A percentile compares a stretch with the other conserved stretches of the same genome.
Evolutionary conservation across 2,888 invertebrate genomes (phyloP).

Genomic region (Pseudeuparius sepicola): DNA sequence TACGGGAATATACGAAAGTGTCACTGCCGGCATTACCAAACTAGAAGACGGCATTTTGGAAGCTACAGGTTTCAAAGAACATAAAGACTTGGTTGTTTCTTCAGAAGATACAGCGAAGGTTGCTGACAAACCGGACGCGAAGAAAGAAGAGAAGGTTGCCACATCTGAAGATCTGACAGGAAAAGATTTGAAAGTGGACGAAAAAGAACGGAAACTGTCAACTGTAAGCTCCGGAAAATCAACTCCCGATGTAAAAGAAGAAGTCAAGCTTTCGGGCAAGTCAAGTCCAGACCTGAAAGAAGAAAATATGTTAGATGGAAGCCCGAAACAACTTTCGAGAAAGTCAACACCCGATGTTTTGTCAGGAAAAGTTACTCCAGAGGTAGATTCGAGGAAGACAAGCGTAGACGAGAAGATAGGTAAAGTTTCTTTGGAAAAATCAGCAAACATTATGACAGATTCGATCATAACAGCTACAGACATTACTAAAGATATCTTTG

Average conservation of each 20-base stretch:
- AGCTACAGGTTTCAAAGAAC: too few species aligned
- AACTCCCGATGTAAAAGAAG: conserved; percentile 16
- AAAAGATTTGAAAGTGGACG: too few species aligned
- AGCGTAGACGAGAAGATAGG: conserved; percentile 7
- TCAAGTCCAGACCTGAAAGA: conserved; percentile 11
- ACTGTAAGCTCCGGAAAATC: too few species aligned
- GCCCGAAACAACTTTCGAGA: too few species aligned
- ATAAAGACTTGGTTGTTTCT: too few species aligned
- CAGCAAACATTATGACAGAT: too few species aligned
- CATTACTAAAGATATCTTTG: neutral
- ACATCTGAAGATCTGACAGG: too few species aligned
- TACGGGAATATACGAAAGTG: too few species aligned
- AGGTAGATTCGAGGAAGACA: conserved; percentile 15
- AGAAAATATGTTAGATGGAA: conserved; percentile 3
- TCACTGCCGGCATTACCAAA: too few species aligned
- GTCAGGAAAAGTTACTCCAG: conserved; percentile 20
- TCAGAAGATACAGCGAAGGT: neutral
- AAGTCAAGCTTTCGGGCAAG: conserved; percentile 25
- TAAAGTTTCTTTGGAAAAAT: conserved; percentile 3
- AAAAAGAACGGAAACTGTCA: too few species aligned
- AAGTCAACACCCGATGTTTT: too few species aligned
- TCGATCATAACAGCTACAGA: conserved; percentile 6
- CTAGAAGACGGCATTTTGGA: too few species aligned
- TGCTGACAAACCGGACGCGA: conserved; percentile 5
- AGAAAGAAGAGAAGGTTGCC: conserved; percentile 5